A percentile compares a stretch with the other conserved stretches of the same genome.
These are phyloP conservation scores for Eristalis tenax DNA, from an alignment of 2,888 invertebrate genomes.

Conservation along the genomic window DNA sequence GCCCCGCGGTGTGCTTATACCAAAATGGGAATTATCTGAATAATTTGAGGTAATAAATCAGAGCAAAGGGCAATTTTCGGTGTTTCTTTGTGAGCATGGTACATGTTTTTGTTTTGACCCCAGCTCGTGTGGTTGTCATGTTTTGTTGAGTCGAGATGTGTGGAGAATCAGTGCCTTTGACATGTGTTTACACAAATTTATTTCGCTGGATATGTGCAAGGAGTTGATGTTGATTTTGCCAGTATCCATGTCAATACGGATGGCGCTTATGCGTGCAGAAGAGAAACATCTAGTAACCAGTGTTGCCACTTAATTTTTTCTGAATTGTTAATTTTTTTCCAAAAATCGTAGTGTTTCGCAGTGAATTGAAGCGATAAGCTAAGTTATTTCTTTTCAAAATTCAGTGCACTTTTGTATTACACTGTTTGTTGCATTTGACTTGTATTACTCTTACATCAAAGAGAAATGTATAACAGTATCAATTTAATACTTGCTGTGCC, in stretches of 20 bases:
- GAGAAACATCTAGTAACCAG: constrained; percentile 22
- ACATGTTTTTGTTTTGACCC: neutral
- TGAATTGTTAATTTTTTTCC: too few species aligned
- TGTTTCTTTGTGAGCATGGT: neutral
- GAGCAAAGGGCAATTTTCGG: constrained; percentile 21
- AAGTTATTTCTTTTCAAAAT: too few species aligned
- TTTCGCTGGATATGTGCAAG: constrained; percentile 21
- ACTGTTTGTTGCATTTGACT: too few species aligned
- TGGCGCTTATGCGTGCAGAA: constrained; percentile 7
- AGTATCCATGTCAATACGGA: constrained; percentile 37
- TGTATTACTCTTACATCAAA: too few species aligned
- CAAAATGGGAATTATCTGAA: constrained; percentile 42
- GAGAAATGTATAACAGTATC: too few species aligned
- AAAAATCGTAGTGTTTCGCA: too few species aligned
- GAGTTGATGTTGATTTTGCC: constrained; percentile 22
- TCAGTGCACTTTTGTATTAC: too few species aligned
- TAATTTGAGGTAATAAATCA: constrained; percentile 48
- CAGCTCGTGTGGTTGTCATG: neutral
- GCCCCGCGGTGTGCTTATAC: constrained; percentile 14
- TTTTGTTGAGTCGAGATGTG: constrained; percentile 7
- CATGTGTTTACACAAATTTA: constrained; percentile 42
- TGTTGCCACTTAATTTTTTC: neutral
- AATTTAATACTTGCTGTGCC: too few species aligned
- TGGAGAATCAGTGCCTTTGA: constrained; percentile 35
- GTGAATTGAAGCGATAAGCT: too few species aligned